phyloP scores from a whole-genome alignment of 2,888 invertebrate species.

The Philaethria dido region DNA sequence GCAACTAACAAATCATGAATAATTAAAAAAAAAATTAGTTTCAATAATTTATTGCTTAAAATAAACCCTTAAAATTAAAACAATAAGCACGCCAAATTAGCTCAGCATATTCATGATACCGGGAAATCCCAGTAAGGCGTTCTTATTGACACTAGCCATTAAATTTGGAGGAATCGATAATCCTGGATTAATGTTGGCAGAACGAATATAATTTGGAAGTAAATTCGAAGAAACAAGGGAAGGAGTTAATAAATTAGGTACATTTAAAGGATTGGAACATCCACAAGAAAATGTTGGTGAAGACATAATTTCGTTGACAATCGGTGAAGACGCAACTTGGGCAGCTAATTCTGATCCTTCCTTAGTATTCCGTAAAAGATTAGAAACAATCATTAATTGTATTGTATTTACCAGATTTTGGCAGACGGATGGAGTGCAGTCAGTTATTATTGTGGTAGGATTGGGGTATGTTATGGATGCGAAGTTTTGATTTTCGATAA shows the following conservation, averaged over 20 bases:
- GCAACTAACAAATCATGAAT: too few species aligned
- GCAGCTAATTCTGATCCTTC: conserved; percentile 55
- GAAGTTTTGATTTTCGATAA: conserved; percentile 18
- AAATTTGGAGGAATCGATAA: neutral
- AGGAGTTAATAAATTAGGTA: neutral
- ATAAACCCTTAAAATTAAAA: neutral
- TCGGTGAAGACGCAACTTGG: conserved; percentile 56
- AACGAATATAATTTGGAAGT: conserved; percentile 13
- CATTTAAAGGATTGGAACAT: conserved; percentile 50
- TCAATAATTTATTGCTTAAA: conserved; percentile 7
- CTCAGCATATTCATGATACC: conserved; percentile 6
- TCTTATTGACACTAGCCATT: conserved; percentile 1
- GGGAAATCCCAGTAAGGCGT: conserved; percentile 15
- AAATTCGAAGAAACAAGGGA: conserved; percentile 39
- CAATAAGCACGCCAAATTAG: neutral
- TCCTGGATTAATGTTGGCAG: conserved; percentile 18
- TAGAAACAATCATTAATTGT: conserved; percentile 67
- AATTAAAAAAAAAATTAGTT: neutral
- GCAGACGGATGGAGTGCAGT: conserved; percentile 66
- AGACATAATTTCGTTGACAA: conserved; percentile 55
- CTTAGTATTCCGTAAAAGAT: conserved; percentile 59
- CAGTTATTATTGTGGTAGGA: conserved; percentile 62
- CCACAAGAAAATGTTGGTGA: conserved; percentile 55
- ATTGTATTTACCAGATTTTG: conserved; percentile 67
- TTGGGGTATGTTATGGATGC: conserved; percentile 39